These are phyloP conservation scores for Columba janthina DNA, from an alignment of 2,113 vertebrate species.

Conservation along the genomic window DNA sequence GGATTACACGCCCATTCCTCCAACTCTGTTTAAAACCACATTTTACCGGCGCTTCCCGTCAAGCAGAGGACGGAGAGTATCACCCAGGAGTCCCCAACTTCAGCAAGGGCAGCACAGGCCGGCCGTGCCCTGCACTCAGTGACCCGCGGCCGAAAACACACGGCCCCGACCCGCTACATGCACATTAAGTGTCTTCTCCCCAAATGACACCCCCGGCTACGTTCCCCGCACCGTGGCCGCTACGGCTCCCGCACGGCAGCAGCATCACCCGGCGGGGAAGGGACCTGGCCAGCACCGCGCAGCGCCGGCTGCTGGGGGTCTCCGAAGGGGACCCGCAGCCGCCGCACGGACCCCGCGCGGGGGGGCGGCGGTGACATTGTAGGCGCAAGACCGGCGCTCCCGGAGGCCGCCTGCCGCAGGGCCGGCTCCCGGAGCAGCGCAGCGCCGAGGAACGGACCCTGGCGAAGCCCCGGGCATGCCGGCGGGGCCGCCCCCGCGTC, in stretches of 20 bases:
- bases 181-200: fast-evolving
- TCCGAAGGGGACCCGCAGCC: too few species aligned
- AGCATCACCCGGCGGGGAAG: neutral
- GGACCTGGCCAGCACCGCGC: neutral
- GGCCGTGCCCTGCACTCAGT: neutral
- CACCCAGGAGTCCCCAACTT: neutral
- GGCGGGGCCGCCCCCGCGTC: neutral
- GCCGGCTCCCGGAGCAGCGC: neutral
- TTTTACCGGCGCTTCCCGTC: fast-evolving
- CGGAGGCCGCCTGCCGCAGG: neutral
- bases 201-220: neutral
- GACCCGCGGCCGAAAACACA: neutral
- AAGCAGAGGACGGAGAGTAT: neutral
- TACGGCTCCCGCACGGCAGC: neutral
- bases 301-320: neutral
- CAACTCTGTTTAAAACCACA: fast-evolving
- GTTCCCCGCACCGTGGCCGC: neutral
- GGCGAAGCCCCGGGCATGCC: neutral
- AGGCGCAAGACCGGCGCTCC: neutral
- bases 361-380: neutral
- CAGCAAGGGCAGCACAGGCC: neutral
- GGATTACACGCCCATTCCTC: neutral
- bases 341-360: neutral
- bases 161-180: fast-evolving
- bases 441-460: neutral